phyloP scores from a whole-genome alignment of 2,113 vertebrate species.

The Anoura caudifer region DNA sequence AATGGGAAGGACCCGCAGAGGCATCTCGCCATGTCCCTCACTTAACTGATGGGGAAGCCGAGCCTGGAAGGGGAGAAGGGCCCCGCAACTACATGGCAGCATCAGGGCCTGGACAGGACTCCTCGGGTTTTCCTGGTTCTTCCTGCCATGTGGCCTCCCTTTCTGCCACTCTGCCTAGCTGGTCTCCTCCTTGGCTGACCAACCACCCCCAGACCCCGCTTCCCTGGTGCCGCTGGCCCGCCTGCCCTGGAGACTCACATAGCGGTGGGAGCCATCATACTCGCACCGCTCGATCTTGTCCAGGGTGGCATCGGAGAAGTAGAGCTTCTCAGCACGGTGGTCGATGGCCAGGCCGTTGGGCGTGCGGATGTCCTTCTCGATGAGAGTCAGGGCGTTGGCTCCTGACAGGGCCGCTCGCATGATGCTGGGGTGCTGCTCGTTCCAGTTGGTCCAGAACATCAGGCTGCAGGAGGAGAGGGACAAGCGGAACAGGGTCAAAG shows the following conservation, averaged over 20 bases:
- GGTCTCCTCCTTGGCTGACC: not conserved
- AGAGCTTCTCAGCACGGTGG: conserved; percentile 96
- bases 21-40: not conserved
- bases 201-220: rapidly evolving
- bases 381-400: conserved; percentile 93
- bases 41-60: not conserved
- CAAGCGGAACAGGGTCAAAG: not conserved
- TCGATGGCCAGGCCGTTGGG: conserved; percentile 97
- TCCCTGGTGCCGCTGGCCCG: rapidly evolving
- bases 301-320: conserved; percentile 96
- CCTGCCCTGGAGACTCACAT: conserved; percentile 82
- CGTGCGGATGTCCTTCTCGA: conserved; percentile 94
- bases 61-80: not conserved
- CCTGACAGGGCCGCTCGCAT: conserved; percentile 95
- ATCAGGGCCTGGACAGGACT: not conserved
- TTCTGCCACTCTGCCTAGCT: not conserved
- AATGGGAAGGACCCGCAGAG: not conserved
- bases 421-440: conserved; percentile 96
- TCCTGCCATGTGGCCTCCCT: rapidly evolving
- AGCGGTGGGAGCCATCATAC: conserved; percentile 92
- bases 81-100: not conserved
- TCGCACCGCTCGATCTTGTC: conserved; percentile 98
- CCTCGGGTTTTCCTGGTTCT: too few relatives aligned
- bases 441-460: conserved; percentile 99
- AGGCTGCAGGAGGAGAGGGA: conserved; percentile 79